Percentiles rank a stretch among this genome's conserved stretches.
Evolutionary conservation across 1,140 invertebrate species (phyloP).

Genomic region (Episyrphus balteatus): DNA sequence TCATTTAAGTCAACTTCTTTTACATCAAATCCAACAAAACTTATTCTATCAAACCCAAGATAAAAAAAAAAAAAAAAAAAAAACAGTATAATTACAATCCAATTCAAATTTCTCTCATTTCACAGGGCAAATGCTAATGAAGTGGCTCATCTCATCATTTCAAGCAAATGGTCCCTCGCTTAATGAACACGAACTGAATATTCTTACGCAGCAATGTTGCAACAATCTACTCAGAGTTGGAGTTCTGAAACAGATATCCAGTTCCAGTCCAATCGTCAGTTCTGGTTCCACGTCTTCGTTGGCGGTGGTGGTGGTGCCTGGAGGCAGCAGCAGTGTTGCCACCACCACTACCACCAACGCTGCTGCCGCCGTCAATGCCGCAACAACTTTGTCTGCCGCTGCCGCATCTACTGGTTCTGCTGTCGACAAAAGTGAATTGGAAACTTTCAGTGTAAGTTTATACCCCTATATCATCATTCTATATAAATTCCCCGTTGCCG

Average conservation of each 20-base stretch:
- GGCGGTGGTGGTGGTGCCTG: too few species aligned
- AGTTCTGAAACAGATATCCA: constrained; percentile 60
- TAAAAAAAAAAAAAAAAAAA: background rate
- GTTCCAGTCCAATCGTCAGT: background rate
- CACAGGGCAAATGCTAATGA: constrained; percentile 80
- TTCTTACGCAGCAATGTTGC: constrained; percentile 69
- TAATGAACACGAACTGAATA: constrained; percentile 58
- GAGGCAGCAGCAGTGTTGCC: too few species aligned
- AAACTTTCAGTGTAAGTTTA: constrained; percentile 62
- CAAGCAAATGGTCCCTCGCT: constrained; percentile 48
- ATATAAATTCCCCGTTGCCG: too few species aligned
- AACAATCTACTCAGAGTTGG: constrained; percentile 81
- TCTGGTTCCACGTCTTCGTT: too few species aligned
- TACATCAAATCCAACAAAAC: too few species aligned
- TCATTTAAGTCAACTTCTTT: too few species aligned
- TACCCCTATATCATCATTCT: background rate
- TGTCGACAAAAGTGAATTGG: constrained; percentile 30
- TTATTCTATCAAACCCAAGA: too few species aligned
- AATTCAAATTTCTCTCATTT: constrained; percentile 4
- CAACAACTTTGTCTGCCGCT: too few species aligned
- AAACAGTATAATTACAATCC: background rate
- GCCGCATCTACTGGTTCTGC: too few species aligned
- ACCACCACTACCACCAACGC: too few species aligned
- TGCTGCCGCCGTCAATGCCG: too few species aligned
- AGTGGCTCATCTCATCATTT: constrained; percentile 76